Base-by-base conservation (phyloP, 37 sponge, comb jelly and placozoan genomes). In the Agelas oroides region DNA sequence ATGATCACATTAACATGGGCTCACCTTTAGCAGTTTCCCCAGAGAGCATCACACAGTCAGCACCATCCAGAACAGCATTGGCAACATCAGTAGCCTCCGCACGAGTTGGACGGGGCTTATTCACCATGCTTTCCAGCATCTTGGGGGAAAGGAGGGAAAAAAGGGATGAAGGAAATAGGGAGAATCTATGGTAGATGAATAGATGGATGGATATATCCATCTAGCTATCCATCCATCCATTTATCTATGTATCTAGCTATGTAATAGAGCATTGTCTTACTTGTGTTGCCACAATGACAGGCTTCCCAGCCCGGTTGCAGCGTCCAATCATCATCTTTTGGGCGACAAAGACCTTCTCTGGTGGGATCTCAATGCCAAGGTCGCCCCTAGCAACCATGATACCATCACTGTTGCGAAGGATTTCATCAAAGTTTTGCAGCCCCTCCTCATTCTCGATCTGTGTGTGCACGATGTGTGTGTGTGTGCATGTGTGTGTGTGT, bases 341-440 rank as follows among this genome's bases (percentile, higher is more conserved):
- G 36, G 98, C 98, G 21, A 95, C 73, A 82, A 98, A 95, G 53
- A 98, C 98, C 71, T 98, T 98, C 80, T 93, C 91, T 16, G 98
- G 89, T 27, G 96, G 98, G 30, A 98, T 98, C 77, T 98, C 98
- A 24, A 98, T 98, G 11, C 98, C 98, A 63, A 98, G 86, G 71
- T 98, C 98, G 41, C 98, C 98, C 23, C 98, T 71, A 32, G 98
- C 98, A 38, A 98, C 98, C 98, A 98, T 98, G 65, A 98, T 89
- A 0, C 98, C 98, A 58, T 98, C 98, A 80, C 86, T 92, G 61
- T 71, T 90, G 19, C 70, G 65, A 61, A 94, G 55, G 72, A 95
- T 91, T 71, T 92, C 95, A 73, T 97, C 93, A 86, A 97, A 90
- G 80, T 97, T 97, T 32, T 76, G 75, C 53, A 97, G 86, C 0